These are phyloP conservation scores for Phymastichus coffea DNA, from an alignment of 1,140 invertebrate genomes.

Conservation along the genomic window DNA sequence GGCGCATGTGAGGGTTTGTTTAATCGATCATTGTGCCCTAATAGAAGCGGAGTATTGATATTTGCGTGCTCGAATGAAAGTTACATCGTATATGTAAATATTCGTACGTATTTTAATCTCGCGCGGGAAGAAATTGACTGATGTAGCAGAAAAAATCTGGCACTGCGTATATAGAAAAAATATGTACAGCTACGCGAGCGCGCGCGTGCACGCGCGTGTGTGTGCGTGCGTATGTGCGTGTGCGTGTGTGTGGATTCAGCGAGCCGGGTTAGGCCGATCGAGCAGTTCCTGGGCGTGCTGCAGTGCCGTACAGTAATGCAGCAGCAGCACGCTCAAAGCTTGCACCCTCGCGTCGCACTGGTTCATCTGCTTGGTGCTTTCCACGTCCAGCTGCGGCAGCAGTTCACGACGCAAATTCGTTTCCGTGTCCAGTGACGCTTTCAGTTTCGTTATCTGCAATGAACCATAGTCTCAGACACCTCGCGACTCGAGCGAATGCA, in stretches of 20 bases:
- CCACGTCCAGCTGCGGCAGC: slow-evolving; percentile 50
- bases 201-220: background rate
- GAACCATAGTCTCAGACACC: background rate
- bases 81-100: too few species aligned
- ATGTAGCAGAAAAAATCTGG: background rate
- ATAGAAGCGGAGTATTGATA: too few species aligned
- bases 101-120: too few species aligned
- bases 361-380: slow-evolving; percentile 60
- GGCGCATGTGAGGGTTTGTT: too few species aligned
- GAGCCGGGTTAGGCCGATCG: slow-evolving; percentile 1
- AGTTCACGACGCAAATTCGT: slow-evolving; percentile 56
- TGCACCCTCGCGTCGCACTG: slow-evolving; percentile 75
- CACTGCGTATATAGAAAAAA: background rate
- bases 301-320: slow-evolving; percentile 82
- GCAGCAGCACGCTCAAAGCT: slow-evolving; percentile 77
- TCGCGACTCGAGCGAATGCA: background rate
- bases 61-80: too few species aligned
- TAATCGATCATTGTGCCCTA: too few species aligned
- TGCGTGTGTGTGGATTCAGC: too few species aligned
- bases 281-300: slow-evolving; percentile 63
- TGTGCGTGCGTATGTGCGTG: background rate
- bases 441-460: slow-evolving; percentile 70
- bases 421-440: slow-evolving; percentile 68
- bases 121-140: background rate
- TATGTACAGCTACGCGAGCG: background rate